Conservation (phyloP, 2,113 vertebrate species). For the Ellobius talpinus region DNA sequence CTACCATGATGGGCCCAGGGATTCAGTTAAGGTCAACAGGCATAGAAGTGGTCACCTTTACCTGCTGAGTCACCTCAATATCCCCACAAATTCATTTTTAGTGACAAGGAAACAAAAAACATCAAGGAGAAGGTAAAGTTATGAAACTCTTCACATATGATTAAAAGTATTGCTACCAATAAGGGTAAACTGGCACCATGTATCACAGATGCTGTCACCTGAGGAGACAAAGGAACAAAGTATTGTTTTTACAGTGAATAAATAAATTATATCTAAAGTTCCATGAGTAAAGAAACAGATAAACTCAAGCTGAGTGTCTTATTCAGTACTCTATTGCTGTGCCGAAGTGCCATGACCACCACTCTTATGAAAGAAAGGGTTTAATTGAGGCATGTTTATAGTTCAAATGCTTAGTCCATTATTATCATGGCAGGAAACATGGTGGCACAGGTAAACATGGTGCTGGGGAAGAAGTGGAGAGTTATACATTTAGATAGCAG, state of each 20-base stretch:
- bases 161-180: neutral
- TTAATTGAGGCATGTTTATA: neutral
- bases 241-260: neutral
- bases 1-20: neutral
- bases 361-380: neutral
- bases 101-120: neutral
- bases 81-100: neutral
- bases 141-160: neutral
- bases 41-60: neutral
- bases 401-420: neutral
- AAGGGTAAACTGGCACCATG: neutral
- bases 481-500: neutral
- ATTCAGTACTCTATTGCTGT: neutral
- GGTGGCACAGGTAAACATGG: neutral
- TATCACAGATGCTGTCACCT: neutral
- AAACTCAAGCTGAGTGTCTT: neutral
- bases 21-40: neutral
- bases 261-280: slow-evolving; percentile 4
- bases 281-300: neutral
- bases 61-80: neutral
- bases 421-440: neutral
- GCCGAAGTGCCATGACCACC: neutral
- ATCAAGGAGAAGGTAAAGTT: neutral
- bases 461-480: neutral
- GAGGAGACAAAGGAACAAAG: neutral